phyloP scores from a whole-genome alignment of 2,113 vertebrate species.

The Apteryx owenii region DNA sequence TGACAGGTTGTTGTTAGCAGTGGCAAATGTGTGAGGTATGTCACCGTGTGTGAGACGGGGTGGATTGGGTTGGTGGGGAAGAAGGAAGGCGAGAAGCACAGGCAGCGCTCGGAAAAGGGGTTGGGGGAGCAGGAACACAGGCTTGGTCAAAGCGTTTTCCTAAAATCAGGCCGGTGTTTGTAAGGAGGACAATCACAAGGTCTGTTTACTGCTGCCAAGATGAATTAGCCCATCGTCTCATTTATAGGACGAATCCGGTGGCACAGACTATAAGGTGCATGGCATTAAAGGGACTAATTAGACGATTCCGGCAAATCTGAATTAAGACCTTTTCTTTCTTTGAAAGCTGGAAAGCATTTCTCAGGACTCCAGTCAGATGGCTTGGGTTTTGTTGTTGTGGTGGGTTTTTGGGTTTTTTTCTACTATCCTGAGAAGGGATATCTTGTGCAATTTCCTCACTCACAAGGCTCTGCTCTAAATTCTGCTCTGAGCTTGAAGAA shows the following conservation, averaged over 20 bases:
- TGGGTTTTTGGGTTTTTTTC: not conserved
- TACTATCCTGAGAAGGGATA: constrained; percentile 38
- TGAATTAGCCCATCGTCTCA: constrained; percentile 67
- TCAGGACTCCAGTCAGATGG: constrained; percentile 41
- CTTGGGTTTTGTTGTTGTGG: constrained; percentile 12
- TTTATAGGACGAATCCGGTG: constrained; percentile 57
- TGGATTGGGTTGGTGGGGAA: not conserved
- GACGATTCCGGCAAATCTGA: constrained; percentile 62
- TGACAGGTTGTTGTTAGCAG: constrained; percentile 86
- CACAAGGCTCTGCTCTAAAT: constrained; percentile 25
- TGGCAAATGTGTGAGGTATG: constrained; percentile 85
- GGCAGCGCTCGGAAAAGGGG: constrained; percentile 24
- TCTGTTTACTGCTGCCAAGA: constrained; percentile 61
- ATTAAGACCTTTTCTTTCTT: constrained; percentile 56
- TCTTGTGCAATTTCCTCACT: constrained; percentile 31
- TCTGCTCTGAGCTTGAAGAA: constrained; percentile 17
- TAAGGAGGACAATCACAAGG: constrained; percentile 57
- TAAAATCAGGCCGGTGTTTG: constrained; percentile 55
- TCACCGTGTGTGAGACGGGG: constrained; percentile 57
- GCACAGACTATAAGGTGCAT: constrained; percentile 50
- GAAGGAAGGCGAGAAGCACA: constrained; percentile 59
- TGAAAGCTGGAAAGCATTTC: constrained; percentile 50
- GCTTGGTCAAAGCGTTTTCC: constrained; percentile 19
- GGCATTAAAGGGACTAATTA: constrained; percentile 64
- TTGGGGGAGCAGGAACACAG: not conserved